Conservation (phyloP, 2,797 vertebrate genomes). For the Heliangelus exortis region DNA sequence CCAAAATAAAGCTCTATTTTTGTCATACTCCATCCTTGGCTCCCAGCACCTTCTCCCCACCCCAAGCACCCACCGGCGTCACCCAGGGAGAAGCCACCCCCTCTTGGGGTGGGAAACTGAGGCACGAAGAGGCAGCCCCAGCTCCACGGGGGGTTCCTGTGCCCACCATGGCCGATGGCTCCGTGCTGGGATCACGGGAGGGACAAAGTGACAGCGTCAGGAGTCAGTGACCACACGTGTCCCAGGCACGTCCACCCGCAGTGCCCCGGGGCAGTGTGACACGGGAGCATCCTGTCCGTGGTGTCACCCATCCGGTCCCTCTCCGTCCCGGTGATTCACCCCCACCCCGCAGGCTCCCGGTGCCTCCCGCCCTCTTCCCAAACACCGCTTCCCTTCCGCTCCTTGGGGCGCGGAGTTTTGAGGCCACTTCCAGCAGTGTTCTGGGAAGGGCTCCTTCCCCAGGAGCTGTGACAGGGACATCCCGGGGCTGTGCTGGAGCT, state of each 20-base stretch:
- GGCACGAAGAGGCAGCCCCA: not conserved
- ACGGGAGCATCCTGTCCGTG: not conserved
- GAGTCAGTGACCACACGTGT: not conserved
- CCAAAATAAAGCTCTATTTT: constrained; percentile 73
- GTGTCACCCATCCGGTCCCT: not conserved
- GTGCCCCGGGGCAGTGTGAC: accelerated
- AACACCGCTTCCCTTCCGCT: not conserved
- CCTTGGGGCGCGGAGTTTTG: accelerated
- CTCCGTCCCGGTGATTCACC: not conserved
- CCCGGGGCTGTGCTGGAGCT: not conserved
- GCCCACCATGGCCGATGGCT: too few species aligned
- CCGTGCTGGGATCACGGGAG: not conserved
- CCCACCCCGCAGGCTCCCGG: not conserved
- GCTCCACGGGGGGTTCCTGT: not conserved
- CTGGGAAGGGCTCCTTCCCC: accelerated
- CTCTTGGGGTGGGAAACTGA: not conserved
- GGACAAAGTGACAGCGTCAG: not conserved
- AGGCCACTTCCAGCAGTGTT: accelerated
- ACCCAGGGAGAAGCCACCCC: not conserved
- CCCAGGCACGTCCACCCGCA: accelerated
- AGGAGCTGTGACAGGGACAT: accelerated
- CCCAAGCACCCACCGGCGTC: accelerated
- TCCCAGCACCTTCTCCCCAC: not conserved
- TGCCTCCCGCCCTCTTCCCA: not conserved
- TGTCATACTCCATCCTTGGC: not conserved